Evolutionary conservation across 2,797 vertebrate genomes (phyloP).

Genomic region (Alfaro cultratus): DNA sequence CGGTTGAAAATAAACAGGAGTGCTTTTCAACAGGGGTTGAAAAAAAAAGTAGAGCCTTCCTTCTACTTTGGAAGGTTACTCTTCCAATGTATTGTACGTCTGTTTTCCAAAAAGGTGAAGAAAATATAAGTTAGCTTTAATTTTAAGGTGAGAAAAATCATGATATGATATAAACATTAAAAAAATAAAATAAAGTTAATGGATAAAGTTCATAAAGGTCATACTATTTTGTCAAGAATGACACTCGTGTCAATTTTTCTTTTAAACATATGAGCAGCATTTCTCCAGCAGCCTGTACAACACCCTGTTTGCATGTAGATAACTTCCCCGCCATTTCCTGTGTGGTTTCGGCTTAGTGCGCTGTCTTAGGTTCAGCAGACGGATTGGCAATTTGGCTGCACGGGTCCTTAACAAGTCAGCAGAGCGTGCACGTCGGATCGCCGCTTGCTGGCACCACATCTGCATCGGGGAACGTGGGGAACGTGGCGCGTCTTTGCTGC

Average conservation of each 20-base stretch:
- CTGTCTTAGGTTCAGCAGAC: conserved; percentile 64
- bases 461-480: background rate
- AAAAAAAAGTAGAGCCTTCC: too few relatives aligned
- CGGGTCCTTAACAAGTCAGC: conserved; percentile 34
- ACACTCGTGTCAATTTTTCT: conserved; percentile 11
- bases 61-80: background rate
- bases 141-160: too few relatives aligned
- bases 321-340: conserved; percentile 38
- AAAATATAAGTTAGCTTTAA: background rate
- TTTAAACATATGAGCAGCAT: conserved; percentile 11
- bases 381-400: conserved; percentile 54
- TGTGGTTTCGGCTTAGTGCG: conserved; percentile 49
- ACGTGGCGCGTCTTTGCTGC: background rate
- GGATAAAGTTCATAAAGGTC: background rate
- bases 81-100: background rate
- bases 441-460: conserved; percentile 45
- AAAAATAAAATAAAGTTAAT: background rate
- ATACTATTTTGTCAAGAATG: background rate
- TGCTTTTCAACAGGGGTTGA: too few relatives aligned
- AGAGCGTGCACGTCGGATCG: conserved; percentile 42
- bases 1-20: too few relatives aligned
- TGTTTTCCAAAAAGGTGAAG: background rate
- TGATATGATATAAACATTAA: too few relatives aligned
- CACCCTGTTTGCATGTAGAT: conserved; percentile 53
- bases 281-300: conserved; percentile 3